Evolutionary conservation across 37 sponge, comb jelly and placozoan species (phyloP).

Genomic region (Geodia barretti): DNA sequence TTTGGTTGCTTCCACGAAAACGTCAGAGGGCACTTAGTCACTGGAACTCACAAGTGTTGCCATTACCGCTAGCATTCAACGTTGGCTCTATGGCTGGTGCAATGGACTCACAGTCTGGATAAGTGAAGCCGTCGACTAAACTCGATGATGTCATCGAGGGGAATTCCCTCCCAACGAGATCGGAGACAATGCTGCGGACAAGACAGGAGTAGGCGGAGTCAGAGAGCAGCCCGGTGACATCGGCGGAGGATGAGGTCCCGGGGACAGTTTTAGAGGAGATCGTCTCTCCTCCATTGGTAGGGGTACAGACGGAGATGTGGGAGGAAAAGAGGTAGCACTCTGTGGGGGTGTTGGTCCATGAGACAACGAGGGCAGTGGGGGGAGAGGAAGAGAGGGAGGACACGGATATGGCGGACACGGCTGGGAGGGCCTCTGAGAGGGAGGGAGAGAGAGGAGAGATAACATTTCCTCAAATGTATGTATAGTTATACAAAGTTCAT

Average conservation of each 20-base stretch:
- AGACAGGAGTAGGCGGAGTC: neutral
- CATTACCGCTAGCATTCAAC: too few species aligned
- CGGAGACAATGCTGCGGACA: neutral
- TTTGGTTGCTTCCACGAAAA: too few species aligned
- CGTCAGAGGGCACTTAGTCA: too few species aligned
- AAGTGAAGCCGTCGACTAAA: neutral
- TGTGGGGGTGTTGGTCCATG: conserved; percentile 3
- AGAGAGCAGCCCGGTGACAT: neutral
- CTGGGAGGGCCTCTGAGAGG: neutral
- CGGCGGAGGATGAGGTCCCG: neutral
- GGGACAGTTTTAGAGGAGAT: neutral
- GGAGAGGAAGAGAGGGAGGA: neutral
- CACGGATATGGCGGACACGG: neutral
- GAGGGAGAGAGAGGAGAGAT: neutral
- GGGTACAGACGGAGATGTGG: neutral
- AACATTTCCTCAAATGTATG: too few species aligned
- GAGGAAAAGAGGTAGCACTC: neutral
- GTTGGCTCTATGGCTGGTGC: neutral
- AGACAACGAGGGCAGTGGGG: neutral
- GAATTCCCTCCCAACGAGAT: neutral
- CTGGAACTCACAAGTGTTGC: too few species aligned
- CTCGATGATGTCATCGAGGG: neutral
- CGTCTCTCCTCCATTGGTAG: too few species aligned
- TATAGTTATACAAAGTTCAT: too few species aligned
- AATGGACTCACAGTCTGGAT: neutral